These are phyloP conservation scores for Sphaerodactylus townsendi DNA, from an alignment of 2,113 vertebrate genomes.

Conservation along the genomic window DNA sequence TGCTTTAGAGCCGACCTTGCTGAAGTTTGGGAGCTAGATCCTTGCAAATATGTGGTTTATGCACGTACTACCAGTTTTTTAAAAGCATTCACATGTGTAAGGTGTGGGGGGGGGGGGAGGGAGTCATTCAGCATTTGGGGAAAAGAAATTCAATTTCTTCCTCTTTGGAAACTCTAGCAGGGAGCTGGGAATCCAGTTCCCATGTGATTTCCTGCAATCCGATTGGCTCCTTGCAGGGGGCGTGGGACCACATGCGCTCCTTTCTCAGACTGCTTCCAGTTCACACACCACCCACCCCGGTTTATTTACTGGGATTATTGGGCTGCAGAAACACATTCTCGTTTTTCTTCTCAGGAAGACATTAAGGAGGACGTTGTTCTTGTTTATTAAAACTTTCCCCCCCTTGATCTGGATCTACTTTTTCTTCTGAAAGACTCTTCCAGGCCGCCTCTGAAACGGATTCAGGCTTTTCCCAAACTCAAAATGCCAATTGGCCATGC, in stretches of 20 bases:
- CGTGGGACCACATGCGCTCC: constrained; percentile 10
- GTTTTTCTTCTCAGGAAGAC: neutral
- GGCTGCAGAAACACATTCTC: neutral
- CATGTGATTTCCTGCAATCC: neutral
- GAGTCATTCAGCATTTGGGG: too few relatives aligned
- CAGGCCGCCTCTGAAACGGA: neutral
- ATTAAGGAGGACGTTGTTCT: neutral
- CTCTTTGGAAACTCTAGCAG: neutral
- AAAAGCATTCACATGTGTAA: neutral
- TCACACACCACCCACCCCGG: neutral
- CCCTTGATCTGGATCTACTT: neutral
- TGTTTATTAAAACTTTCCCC: neutral
- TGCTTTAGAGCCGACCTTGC: neutral
- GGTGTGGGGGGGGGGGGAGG: too few relatives aligned
- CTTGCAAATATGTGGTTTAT: neutral
- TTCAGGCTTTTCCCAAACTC: too few relatives aligned
- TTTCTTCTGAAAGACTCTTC: neutral
- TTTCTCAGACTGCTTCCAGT: neutral
- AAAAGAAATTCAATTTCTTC: neutral
- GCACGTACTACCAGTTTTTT: neutral
- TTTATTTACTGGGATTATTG: neutral
- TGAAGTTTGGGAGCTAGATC: neutral
- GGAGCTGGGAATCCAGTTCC: fast-evolving
- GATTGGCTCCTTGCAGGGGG: constrained; percentile 68
- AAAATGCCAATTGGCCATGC: too few relatives aligned